These are phyloP conservation scores for Oreochromis niloticus DNA, from an alignment of 2,113 vertebrate genomes.

Conservation along the genomic window DNA sequence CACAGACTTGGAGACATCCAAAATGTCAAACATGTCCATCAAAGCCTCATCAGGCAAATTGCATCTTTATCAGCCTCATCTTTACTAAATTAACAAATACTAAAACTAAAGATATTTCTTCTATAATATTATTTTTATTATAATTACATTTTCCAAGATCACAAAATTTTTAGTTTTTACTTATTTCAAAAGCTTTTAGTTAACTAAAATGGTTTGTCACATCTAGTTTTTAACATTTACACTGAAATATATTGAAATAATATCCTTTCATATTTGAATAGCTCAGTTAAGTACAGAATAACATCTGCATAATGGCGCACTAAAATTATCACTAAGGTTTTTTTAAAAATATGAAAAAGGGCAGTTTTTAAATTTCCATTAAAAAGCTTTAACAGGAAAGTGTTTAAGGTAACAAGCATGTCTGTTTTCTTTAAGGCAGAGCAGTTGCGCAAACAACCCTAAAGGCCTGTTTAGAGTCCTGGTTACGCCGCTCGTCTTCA, in stretches of 20 bases:
- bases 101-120: no score
- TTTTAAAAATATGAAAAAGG: background rate
- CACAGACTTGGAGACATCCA: background rate
- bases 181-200: background rate
- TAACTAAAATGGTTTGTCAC: background rate
- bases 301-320: background rate
- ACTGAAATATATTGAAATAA: background rate
- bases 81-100: background rate
- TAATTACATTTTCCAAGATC: background rate
- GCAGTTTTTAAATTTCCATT: background rate
- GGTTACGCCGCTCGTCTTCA: background rate
- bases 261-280: background rate
- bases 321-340: background rate
- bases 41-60: background rate
- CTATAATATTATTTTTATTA: background rate
- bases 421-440: background rate
- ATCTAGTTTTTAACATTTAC: background rate
- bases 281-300: background rate
- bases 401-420: background rate
- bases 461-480: background rate
- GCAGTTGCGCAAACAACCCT: background rate
- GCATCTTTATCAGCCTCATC: background rate
- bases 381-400: background rate
- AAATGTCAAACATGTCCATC: background rate
- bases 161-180: background rate